Evolutionary conservation across 1,140 invertebrate genomes (phyloP), one percentile per base, ranked within the genome.

Genomic region (Drosophila hydei): DNA sequence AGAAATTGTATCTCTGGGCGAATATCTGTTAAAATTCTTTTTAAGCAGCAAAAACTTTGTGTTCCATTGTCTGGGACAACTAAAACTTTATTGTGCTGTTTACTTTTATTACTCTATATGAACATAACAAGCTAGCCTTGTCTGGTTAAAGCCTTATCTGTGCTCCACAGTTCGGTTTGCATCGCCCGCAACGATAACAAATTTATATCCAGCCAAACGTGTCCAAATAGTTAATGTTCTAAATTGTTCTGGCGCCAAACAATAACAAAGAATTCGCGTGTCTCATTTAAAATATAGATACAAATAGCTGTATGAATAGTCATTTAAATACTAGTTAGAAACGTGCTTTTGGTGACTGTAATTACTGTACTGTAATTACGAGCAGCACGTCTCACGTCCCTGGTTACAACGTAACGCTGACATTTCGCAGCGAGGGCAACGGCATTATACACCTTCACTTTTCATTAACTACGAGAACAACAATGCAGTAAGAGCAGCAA

Each of bases 381-480:
- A 16, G 43, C 50, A 33, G 33, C 55, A 16, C 14, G 19, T 21
- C 18, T 21, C 11, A 21, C 18, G 43, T 21, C 12, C 42, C 42
- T 33, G 9, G 38, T 16, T 40, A 4, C 14, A 16, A 21, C 21
- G 25, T 58, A 60, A 14, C 43, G 40, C 42, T 79, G 77, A 75
- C 77, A 79, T 72, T 79, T 72, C 25, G 42, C 38, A 45, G 30
- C 56, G 47, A 62, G 51, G 63, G 55, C 60, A 71, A 67, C 62
- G 16, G 62, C 69, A 45, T 51, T 25, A 12, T 59, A 47, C 54
- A 58, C 71, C 64, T 79, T 85, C 61, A 84, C 79, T 84, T 84
- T 84, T 79, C 62, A 70, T 47, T 74, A 56, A 55, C 69, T 45
- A 12, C 63, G 56, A 84, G 77, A 85, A 84, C 76, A 77, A 74